These are phyloP conservation scores for Emmelina monodactyla DNA, from an alignment of 2,888 invertebrate genomes.

Conservation along the genomic window DNA sequence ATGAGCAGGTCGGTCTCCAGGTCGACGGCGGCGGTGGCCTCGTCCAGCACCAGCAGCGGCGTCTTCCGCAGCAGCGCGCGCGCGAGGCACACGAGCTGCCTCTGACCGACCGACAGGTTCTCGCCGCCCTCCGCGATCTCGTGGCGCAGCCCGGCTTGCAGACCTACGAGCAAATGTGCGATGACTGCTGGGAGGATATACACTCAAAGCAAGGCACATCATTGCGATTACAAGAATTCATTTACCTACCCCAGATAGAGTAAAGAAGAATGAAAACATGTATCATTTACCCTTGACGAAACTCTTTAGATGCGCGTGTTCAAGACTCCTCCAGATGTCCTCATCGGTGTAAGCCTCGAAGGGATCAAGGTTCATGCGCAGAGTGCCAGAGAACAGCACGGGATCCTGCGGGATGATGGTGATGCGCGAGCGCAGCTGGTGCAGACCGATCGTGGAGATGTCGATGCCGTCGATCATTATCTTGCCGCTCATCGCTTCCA, in stretches of 20 bases:
- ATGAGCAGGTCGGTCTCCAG: constrained; percentile 91
- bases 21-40: constrained; percentile 92
- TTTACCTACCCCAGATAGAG: too few species aligned
- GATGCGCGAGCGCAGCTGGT: constrained; percentile 81
- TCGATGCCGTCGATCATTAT: constrained; percentile 87
- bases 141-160: constrained; percentile 80
- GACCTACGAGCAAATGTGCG: constrained; percentile 40
- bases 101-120: constrained; percentile 88
- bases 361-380: constrained; percentile 93
- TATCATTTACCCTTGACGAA: constrained; percentile 78
- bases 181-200: too few species aligned
- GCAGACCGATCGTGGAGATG: constrained; percentile 82
- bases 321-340: constrained; percentile 87
- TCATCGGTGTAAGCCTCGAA: constrained; percentile 80
- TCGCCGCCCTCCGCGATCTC: constrained; percentile 92
- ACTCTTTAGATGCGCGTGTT: constrained; percentile 86
- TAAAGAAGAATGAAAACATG: too few species aligned
- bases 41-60: constrained; percentile 84
- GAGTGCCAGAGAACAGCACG: constrained; percentile 89
- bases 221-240: too few species aligned
- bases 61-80: constrained; percentile 86
- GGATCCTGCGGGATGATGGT: constrained; percentile 95
- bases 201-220: too few species aligned
- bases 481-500: constrained; percentile 82
- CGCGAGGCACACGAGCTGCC: constrained; percentile 88